These are phyloP conservation scores for Volucella zonaria DNA, from an alignment of 2,888 invertebrate genomes.

Conservation along the genomic window DNA sequence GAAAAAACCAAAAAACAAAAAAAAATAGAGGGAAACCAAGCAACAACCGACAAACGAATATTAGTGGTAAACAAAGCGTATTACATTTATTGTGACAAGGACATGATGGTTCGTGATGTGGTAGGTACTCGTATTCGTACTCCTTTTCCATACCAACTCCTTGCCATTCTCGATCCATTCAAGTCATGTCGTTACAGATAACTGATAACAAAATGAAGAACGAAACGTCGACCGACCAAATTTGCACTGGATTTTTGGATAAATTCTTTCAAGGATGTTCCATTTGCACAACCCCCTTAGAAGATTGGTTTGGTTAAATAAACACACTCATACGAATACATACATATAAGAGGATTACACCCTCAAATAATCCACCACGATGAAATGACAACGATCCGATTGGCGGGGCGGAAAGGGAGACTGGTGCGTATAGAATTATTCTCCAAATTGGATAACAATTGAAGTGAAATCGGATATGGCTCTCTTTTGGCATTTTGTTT, in stretches of 20 bases:
- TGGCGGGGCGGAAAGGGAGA: conserved; percentile 8
- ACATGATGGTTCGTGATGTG: conserved; percentile 74
- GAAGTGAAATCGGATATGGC: conserved; percentile 82
- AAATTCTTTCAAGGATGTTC: conserved; percentile 38
- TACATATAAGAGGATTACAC: conserved; percentile 18
- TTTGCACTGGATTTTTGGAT: conserved; percentile 57
- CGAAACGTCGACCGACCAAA: conserved; percentile 25
- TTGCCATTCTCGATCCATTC: not conserved
- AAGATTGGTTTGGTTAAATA: conserved; percentile 15
- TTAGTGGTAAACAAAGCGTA: conserved; percentile 80
- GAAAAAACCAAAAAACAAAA: conserved; percentile 20
- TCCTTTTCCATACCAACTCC: conserved; percentile 2
- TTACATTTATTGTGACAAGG: conserved; percentile 77
- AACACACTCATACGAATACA: conserved; percentile 14
- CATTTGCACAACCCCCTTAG: not conserved
- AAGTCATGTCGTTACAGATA: conserved; percentile 62
- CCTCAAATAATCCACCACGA: not conserved
- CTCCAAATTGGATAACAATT: conserved; percentile 82
- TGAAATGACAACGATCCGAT: conserved; percentile 9
- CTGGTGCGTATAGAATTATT: conserved; percentile 69
- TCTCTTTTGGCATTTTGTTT: conserved; percentile 77
- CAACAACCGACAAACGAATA: conserved; percentile 39
- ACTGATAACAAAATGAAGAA: conserved; percentile 58
- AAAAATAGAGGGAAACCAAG: not conserved
- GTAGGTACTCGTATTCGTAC: conserved; percentile 35